Evolutionary conservation across 2,113 vertebrate species (phyloP).

Genomic region (Numida meleagris): DNA sequence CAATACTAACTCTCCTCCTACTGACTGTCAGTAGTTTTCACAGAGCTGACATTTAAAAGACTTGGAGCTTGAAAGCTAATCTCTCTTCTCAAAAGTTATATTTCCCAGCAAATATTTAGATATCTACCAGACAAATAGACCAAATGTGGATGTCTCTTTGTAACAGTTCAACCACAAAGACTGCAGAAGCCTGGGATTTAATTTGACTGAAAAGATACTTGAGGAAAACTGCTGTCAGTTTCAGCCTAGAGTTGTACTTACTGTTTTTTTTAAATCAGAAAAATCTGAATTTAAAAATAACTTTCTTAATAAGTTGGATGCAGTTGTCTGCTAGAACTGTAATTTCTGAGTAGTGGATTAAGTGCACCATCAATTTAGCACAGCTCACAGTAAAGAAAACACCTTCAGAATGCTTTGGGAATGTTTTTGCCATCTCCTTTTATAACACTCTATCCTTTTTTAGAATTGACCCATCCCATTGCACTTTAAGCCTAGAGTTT

Average conservation of each 20-base stretch:
- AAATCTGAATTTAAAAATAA: not conserved
- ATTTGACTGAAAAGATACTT: conserved; percentile 20
- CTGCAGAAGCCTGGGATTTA: not conserved
- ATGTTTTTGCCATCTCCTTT: not conserved
- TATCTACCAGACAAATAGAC: conserved; percentile 44
- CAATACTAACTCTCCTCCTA: conserved; percentile 60
- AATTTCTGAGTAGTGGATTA: not conserved
- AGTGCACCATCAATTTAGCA: not conserved
- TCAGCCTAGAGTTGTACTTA: not conserved
- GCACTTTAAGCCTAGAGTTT: not conserved
- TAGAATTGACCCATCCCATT: not conserved
- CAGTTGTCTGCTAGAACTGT: not conserved
- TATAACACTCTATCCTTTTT: not conserved
- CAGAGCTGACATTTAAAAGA: conserved; percentile 62
- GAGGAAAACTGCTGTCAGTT: not conserved
- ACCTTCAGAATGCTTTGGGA: not conserved
- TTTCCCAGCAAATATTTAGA: conserved; percentile 60
- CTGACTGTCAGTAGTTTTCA: conserved; percentile 60
- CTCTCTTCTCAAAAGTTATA: conserved; percentile 46
- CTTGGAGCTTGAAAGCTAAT: conserved; percentile 59
- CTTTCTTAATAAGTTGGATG: not conserved
- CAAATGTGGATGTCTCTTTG: not conserved
- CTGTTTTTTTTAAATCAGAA: not conserved
- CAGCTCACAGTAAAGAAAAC: not conserved
- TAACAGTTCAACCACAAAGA: not conserved